These are phyloP conservation scores for Phyllotreta cruciferae DNA, from an alignment of 2,888 invertebrate genomes.

Conservation along the genomic window DNA sequence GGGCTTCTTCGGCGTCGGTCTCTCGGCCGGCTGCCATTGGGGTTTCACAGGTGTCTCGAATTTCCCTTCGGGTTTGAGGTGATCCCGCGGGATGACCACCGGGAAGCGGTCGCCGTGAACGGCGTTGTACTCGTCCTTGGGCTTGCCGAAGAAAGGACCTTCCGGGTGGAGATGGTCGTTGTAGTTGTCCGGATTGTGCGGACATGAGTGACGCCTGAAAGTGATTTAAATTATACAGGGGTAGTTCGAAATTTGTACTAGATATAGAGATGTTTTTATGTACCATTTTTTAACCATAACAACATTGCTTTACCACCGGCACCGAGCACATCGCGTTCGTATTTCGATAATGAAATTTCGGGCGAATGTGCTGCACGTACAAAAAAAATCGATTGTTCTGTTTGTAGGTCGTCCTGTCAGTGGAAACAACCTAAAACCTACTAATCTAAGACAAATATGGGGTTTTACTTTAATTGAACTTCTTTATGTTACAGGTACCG, in stretches of 20 bases:
- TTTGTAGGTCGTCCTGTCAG: too few species aligned
- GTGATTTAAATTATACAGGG: background rate
- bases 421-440: too few species aligned
- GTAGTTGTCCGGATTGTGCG: conserved; percentile 69
- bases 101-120: conserved; percentile 59
- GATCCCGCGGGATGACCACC: conserved; percentile 62
- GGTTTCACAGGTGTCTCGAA: conserved; percentile 65
- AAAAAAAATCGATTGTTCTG: too few species aligned
- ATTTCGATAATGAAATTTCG: too few species aligned
- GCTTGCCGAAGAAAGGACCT: conserved; percentile 67
- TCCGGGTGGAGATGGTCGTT: conserved; percentile 77
- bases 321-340: too few species aligned
- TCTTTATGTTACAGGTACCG: too few species aligned
- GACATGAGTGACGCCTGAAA: conserved; percentile 83
- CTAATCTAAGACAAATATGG: too few species aligned
- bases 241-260: background rate
- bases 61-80: conserved; percentile 63
- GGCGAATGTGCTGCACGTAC: too few species aligned
- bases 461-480: too few species aligned
- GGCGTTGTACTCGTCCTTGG: conserved; percentile 62
- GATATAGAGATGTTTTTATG: too few species aligned
- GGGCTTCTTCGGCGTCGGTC: conserved; percentile 63
- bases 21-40: conserved; percentile 63
- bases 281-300: too few species aligned
- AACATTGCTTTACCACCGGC: too few species aligned